Base-by-base conservation (phyloP, 2,113 vertebrate species). In the Cercocebus atys region DNA sequence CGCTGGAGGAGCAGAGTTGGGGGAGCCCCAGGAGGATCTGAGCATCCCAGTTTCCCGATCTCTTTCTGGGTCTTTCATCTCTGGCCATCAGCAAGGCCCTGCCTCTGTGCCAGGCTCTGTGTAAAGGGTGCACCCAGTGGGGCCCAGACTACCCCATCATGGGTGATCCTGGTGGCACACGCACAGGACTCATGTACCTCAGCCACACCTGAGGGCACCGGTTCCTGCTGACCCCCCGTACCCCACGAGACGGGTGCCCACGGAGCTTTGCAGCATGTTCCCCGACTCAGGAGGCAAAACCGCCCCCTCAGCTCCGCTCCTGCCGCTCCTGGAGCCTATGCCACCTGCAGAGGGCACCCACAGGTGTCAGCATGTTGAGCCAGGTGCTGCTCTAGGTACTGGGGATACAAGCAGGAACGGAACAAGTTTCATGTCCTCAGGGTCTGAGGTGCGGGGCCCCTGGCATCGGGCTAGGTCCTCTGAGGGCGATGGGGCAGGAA, bases 271-370 rank as follows among this genome's bases (percentile, higher is more conserved):
- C 38, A 10, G 75, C 27, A 23, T 6, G 59, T 8, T 6, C 6
- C 45, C 76, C 17, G 4, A 45, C 30, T 6, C 30, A 16, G 70
- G 50, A 32, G 70, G 70, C 18, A 6, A 43, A 8, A 22, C 73
- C 0, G 6, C 40, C 55, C 70, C 59, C 35, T 35, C 2, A 4
- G 12, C 61, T 57, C 78, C 12, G 12, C 45, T 59, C 8, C 40
- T 25, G 70, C 38, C 8, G 3, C 10, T 20, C 25, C 16, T 1
- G 0, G 9, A 18, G n/a, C 3, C 16, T 64, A 8, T 32, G 25
- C 17, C 57, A 45, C 16, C 45, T 66, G 52, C 16, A 3, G 50
- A 10, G 22, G 1, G 35, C 68, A 30, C n/a, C 27, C 10, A 23
- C 30, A 22, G n/a, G 8, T 12, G 18, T 50, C 25, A 52, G 27